Evolutionary conservation across 2,113 vertebrate species (phyloP), one percentile per base, ranked within the genome.

Genomic region (Galbula dea): DNA sequence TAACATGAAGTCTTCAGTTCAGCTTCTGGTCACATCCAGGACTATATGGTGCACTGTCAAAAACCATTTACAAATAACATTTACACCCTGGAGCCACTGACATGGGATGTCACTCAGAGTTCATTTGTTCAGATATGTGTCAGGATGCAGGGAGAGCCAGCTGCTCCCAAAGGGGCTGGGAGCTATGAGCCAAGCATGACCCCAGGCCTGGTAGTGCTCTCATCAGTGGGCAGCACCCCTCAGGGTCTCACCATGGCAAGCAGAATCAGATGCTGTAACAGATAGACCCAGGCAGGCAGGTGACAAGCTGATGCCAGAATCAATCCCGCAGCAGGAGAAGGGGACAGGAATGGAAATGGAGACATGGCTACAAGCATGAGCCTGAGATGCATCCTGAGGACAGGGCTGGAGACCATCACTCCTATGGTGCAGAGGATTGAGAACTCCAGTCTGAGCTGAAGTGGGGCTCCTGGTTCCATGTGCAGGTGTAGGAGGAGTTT

Each of bases 51-150:
- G 26, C 58, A 41, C 7, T 73, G 85, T 69, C 62, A 48, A 49
- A 68, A 59, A 11, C 1, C 22, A 23, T 69, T 68, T 87, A 32
- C 54, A 74, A 87, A 61, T 43, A n/a, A 71, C 65, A 76, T 77
- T 11, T 68, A 7, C 2, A 1, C 22, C 26, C 75, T 80, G 43
- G 11, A 88, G 46, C 32, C 22, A 54, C 34, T 55, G 12, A 20
- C 19, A 34, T 1, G 2, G 62, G 15, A 10, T 71, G 30, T 45
- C n/a, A 34, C 45, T 65, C 6, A 11, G 34, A 79, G 21, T 46
- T 23, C 29, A 19, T 41, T 66, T 52, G 1, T 62, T 68, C 63
- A 69, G 46, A 21, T 57, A 22, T 0, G 0, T 43, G 27, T 62
- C 41, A 59, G 26, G 34, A 34, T 36, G 41, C 67, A 83, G 29